These are phyloP conservation scores for Saturnia japonica DNA, from an alignment of 2,888 invertebrate genomes.

Conservation along the genomic window DNA sequence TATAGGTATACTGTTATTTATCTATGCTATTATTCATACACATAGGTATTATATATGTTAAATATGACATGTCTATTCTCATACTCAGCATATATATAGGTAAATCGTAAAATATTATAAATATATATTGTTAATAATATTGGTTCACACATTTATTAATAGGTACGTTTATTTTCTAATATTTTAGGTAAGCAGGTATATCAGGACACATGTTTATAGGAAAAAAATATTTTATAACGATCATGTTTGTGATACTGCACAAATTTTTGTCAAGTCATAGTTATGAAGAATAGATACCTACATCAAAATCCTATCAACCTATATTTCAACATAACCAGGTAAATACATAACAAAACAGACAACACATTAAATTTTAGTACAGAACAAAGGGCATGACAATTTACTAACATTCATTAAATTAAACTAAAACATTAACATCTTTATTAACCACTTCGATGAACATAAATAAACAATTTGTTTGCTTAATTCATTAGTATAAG, in stretches of 20 bases:
- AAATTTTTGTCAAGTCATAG: background rate
- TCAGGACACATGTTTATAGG: background rate
- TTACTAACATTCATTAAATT: constrained; percentile 13
- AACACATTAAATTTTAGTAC: constrained; percentile 16
- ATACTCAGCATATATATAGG: no score
- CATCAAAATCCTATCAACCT: background rate
- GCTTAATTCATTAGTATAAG: constrained; percentile 18
- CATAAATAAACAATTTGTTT: constrained; percentile 17
- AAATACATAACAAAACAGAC: constrained; percentile 1
- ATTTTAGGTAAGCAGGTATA: no score
- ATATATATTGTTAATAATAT: no score
- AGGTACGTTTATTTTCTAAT: background rate
- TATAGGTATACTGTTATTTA: no score
- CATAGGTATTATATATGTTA: no score
- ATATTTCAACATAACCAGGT: background rate
- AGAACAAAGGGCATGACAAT: constrained; percentile 1
- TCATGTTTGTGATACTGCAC: background rate
- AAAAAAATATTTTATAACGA: background rate
- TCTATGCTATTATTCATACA: no score
- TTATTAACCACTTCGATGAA: constrained; percentile 19
- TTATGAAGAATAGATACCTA: no score
- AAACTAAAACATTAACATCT: constrained; percentile 17
- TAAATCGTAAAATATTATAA: no score
- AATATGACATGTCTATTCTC: no score
- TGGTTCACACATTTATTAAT: no score